Evolutionary conservation across 2,888 invertebrate species (phyloP), one percentile per base, ranked within the genome.

Genomic region (Miltochrista miniata): DNA sequence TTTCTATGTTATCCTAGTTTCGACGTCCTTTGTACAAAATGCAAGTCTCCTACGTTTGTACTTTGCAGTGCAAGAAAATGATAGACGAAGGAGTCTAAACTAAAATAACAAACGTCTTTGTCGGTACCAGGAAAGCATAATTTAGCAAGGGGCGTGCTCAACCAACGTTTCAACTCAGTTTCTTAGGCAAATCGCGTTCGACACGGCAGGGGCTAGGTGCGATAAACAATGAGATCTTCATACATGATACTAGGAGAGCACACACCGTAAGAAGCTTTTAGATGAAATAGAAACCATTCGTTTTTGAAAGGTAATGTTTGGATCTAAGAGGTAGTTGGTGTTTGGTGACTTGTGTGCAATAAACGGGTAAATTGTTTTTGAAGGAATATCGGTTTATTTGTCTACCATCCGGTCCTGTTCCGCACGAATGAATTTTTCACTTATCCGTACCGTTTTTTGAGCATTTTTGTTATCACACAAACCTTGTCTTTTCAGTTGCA

Each of bases 141-240:
- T 63, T 70, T 69, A 72, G 65, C 55, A 53, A 58, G 64, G 61
- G 70, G 74, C 70, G 72, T 68, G 68, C 61, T 60, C 62, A 72
- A 74, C 68, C 71, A 70, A 73, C 73, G 76, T 74, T 74, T 71
- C 71, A 74, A 63, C 70, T 73, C 65, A 72, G 76, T 80, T 81
- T 75, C 76, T 68, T 79, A 81, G 79, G 81, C 79, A 82, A 83
- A 82, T 82, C 69, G 72, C 67, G 74, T 79, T 76, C 79, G 76
- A 76, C 75, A 79, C 74, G 78, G 70, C 67, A 70, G 67, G 56
- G 43, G 30, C 50, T 44, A 61, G 58, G 53, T 56, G 55, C 50
- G 52, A 52, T 54, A 62, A 51, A 63, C 71, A 68, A 68, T 70
- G 54, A 56, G 48, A 68, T 65, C 59, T 68, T 60, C 64, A 57